These are phyloP conservation scores for Oxyura jamaicensis DNA, from an alignment of 2,113 vertebrate species.

Conservation along the genomic window DNA sequence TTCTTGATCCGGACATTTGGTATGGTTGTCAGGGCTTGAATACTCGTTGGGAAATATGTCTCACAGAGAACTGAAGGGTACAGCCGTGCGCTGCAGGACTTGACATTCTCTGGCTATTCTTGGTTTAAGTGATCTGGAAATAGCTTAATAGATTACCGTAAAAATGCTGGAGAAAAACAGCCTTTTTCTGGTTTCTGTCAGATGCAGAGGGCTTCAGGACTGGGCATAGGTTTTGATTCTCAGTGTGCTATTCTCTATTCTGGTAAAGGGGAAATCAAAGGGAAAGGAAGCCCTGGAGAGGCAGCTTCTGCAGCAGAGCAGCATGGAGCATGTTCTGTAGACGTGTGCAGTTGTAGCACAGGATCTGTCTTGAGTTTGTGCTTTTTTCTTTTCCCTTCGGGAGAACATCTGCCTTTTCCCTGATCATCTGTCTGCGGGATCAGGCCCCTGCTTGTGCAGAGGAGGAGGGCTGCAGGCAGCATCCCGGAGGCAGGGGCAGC, in stretches of 20 bases:
- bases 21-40: not conserved
- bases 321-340: not conserved
- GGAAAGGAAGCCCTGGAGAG: not conserved
- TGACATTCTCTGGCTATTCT: conserved; percentile 38
- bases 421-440: not conserved
- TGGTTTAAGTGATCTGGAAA: conserved; percentile 16
- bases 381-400: not conserved
- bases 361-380: not conserved
- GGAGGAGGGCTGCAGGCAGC: not conserved
- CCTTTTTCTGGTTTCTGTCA: not conserved
- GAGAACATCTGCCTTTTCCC: conserved; percentile 26
- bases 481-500: not conserved
- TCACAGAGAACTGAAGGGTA: not conserved
- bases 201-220: not conserved
- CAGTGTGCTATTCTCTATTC: not conserved
- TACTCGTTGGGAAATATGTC: not conserved
- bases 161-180: conserved; percentile 3
- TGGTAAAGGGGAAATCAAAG: not conserved
- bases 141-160: not conserved
- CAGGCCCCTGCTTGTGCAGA: conserved; percentile 16
- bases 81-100: not conserved
- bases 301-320: not conserved
- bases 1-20: not conserved
- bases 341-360: not conserved
- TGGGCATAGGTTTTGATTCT: not conserved